Percentiles rank a stretch among this genome's conserved stretches.
phyloP scores from a whole-genome alignment of 30 jellyfish, hydroid and myxozoan species.

The Aurelia coerulea region DNA sequence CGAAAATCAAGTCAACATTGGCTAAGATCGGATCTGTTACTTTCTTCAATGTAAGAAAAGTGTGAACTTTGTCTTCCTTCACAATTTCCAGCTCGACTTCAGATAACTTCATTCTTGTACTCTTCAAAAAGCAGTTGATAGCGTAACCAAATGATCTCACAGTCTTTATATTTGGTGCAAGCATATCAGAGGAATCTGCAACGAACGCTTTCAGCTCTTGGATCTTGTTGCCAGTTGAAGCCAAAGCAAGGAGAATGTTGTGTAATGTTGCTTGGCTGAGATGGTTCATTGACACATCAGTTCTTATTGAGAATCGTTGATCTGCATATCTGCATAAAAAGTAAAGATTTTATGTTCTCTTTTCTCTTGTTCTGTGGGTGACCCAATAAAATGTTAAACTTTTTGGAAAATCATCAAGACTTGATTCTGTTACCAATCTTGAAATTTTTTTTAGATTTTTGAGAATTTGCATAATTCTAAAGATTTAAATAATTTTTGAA shows the following conservation, averaged over 20 bases:
- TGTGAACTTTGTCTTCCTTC: constrained; percentile 15
- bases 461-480: too few species aligned
- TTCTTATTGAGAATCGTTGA: constrained; percentile 12
- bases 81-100: constrained; percentile 36
- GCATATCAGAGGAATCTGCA: constrained; percentile 2
- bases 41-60: constrained; percentile 21
- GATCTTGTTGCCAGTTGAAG: constrained; percentile 65
- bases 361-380: too few species aligned
- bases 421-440: too few species aligned
- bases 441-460: too few species aligned
- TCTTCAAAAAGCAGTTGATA: constrained; percentile 33
- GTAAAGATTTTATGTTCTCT: too few species aligned
- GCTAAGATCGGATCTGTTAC: not conserved
- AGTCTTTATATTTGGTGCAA: constrained; percentile 11
- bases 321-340: constrained; percentile 18
- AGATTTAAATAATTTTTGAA: too few species aligned
- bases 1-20: constrained; percentile 27
- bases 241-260: constrained; percentile 27
- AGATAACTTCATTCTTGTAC: constrained; percentile 32
- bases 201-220: constrained; percentile 52
- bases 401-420: too few species aligned
- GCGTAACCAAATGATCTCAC: constrained; percentile 51
- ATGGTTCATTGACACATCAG: constrained; percentile 29
- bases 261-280: constrained; percentile 54
- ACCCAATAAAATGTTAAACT: too few species aligned